Percentiles rank a stretch among this genome's conserved stretches.
phyloP scores from a whole-genome alignment of 2,113 vertebrate species.

The Gymnorhina tibicen region DNA sequence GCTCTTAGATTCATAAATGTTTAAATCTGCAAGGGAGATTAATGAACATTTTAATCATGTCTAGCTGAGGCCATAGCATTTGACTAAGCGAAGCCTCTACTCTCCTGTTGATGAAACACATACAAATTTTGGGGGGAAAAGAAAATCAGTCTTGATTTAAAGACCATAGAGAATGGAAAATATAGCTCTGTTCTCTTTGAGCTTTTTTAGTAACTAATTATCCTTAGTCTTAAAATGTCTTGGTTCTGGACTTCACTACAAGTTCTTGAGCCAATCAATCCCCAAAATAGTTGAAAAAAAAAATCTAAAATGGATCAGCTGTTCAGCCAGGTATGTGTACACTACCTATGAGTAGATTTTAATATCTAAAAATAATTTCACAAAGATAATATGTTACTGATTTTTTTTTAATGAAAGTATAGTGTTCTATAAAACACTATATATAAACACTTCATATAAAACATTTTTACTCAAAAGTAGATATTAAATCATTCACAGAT shows the following conservation, averaged over 20 bases:
- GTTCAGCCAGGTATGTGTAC: neutral
- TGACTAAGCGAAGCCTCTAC: neutral
- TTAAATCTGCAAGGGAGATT: neutral
- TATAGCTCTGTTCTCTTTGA: neutral
- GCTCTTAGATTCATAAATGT: neutral
- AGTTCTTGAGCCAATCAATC: neutral
- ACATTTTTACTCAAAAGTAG: neutral
- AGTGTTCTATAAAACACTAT: too few species aligned
- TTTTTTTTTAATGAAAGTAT: neutral
- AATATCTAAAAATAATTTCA: neutral
- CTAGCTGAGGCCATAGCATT: neutral
- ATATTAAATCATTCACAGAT: neutral
- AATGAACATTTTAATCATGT: neutral
- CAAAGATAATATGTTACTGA: neutral
- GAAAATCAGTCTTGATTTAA: neutral
- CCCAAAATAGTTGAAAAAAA: neutral
- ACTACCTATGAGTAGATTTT: neutral
- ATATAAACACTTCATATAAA: neutral
- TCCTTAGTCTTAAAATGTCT: neutral
- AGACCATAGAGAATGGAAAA: neutral
- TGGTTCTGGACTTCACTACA: neutral
- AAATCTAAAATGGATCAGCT: neutral
- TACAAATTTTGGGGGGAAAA: fast-evolving
- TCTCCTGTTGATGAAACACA: neutral
- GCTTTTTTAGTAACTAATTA: neutral